Percentiles rank a stretch among this genome's conserved stretches.
These are phyloP conservation scores for Pyrrhosoma nymphula DNA, from an alignment of 2,888 invertebrate genomes.

Conservation along the genomic window DNA sequence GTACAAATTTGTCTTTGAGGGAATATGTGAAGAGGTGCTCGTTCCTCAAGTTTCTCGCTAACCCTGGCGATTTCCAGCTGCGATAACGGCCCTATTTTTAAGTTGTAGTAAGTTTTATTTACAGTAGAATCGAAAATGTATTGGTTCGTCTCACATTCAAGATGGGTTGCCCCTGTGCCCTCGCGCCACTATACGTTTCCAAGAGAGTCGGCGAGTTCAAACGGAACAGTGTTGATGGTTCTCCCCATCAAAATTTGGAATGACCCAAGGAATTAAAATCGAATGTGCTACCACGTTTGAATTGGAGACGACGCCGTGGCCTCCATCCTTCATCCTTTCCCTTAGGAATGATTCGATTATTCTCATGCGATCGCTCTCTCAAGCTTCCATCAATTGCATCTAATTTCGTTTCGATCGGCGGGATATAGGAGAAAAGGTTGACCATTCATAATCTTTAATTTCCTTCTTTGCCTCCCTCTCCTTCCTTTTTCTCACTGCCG, in stretches of 20 bases:
- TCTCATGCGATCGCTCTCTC: background rate
- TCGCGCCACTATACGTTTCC: background rate
- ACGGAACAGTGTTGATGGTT: background rate
- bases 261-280: background rate
- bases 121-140: background rate
- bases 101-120: background rate
- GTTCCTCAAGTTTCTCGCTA: no score
- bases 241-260: background rate
- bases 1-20: no score
- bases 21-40: no score
- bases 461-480: background rate
- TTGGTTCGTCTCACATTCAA: background rate
- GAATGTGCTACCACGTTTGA: conserved; percentile 6
- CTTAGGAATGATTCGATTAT: background rate
- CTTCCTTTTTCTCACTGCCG: background rate
- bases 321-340: background rate
- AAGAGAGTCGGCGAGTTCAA: conserved; percentile 38
- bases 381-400: background rate
- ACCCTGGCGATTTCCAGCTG: no score
- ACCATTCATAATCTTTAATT: conserved; percentile 20
- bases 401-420: background rate
- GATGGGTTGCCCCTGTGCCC: background rate
- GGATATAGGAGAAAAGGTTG: no score
- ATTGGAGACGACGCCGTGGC: conserved; percentile 17
- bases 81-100: no score